A percentile compares a stretch with the other conserved stretches of the same genome.
phyloP scores from a whole-genome alignment of 2,797 vertebrate species.

The Hypotaenidia okinawae region DNA sequence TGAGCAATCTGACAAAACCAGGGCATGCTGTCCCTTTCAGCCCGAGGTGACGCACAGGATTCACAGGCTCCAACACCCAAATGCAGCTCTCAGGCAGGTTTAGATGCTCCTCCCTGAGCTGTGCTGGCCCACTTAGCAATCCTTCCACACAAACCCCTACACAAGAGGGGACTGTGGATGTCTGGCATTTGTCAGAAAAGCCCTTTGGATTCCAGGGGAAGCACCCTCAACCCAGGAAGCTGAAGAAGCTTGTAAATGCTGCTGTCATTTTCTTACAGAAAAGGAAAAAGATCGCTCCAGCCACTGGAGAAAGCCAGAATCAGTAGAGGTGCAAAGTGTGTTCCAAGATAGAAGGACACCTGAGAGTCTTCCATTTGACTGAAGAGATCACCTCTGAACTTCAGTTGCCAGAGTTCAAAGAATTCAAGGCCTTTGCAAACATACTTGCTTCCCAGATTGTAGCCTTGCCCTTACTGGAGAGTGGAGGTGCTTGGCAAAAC shows the following conservation, averaged over 20 bases:
- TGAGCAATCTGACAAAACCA: background rate
- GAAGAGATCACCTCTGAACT: conserved; percentile 37
- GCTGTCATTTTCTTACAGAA: background rate
- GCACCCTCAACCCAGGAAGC: background rate
- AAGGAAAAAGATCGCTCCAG: background rate
- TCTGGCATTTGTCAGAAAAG: background rate
- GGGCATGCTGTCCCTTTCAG: background rate
- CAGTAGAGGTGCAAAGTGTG: background rate
- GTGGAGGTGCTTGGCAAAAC: background rate
- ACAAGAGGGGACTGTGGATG: background rate
- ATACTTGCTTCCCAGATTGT: background rate
- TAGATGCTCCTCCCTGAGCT: background rate
- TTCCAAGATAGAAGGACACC: background rate
- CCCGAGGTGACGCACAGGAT: accelerated
- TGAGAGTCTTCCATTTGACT: background rate
- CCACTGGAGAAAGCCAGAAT: background rate
- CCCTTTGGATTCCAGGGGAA: background rate
- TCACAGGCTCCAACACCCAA: accelerated
- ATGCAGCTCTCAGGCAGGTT: background rate
- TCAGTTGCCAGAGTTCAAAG: conserved; percentile 39
- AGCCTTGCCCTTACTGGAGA: background rate
- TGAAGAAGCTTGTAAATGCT: background rate
- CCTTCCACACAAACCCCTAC: accelerated
- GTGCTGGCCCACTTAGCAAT: background rate
- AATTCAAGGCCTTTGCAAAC: conserved; percentile 31